Evolutionary conservation across 2,888 invertebrate species (phyloP), one percentile per base, ranked within the genome.

Genomic region (Uropetala carovei): DNA sequence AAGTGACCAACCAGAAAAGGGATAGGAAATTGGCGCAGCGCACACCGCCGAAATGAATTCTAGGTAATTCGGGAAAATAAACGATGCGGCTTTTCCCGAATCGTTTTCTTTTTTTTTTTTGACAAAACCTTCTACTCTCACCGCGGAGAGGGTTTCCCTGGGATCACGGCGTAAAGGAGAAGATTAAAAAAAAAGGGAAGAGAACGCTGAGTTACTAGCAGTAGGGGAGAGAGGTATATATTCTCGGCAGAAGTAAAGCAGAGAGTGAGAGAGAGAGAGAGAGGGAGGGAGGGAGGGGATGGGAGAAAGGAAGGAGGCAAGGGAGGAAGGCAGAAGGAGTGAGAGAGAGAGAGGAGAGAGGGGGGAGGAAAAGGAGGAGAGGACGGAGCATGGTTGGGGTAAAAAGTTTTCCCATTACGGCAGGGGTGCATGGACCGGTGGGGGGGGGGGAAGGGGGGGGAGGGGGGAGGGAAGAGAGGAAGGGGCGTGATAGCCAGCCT

Each of bases 381-480:
- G 30, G n/a, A 30, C 58, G 60, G 68, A 30, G 68, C 7, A 22
- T 43, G 56, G 58, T 64, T 16, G n/a, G 64, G 82, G 84, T 84
- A 64, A 84, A 92, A 83, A 92, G 92, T 81, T 83, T 83, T 68
- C 68, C 81, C 27, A 68, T 92, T 83, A 92, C 83, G 57, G 22
- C 60, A 27, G 92, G 9, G 59, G 92, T 43, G 89, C 43, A 60
- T 58, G 86, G 86, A 64, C 64, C 18, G 60, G n/a, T n/a, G 18
- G 57, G 83, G 43, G 43, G 30, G 9, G 7, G 43, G 83, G 83
- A 10, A 43, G 83, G 64, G 43, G 57, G 83, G 43, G 43, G 30
- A 30, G 9, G 7, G 43, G 83, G 83, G n/a, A 43, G 83, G 64
- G 43, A 3, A 16, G 83, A 56, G 14, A n/a, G 83, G 57, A 18